Conservation (phyloP, 35 echinoderm and acorn worm genomes). For the Holothuria glaberrima region DNA sequence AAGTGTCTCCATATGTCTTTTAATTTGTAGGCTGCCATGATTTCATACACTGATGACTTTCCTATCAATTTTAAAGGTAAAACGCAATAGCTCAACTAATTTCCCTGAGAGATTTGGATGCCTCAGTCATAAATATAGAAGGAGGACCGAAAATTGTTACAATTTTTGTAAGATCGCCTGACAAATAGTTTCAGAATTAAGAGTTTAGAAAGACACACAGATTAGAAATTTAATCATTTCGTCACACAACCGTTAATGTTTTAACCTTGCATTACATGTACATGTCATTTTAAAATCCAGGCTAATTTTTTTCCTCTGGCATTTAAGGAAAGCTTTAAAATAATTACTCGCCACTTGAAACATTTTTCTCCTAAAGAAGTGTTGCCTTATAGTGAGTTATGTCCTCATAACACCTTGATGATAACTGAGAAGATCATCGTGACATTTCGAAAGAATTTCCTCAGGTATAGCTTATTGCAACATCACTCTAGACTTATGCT, state of each 20-base stretch:
- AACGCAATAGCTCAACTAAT: constrained; percentile 34
- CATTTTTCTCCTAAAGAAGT: background rate
- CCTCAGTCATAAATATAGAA: constrained; percentile 39
- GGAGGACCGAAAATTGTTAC: constrained; percentile 56
- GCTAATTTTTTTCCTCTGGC: constrained; percentile 25
- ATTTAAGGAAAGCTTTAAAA: background rate
- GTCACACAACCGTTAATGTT: constrained; percentile 30
- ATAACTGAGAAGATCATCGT: constrained; percentile 25
- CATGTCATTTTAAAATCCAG: constrained; percentile 4
- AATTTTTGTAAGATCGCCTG: constrained; percentile 48
- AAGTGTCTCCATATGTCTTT: constrained; percentile 50
- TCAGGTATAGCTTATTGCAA: constrained; percentile 24
- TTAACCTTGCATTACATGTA: background rate
- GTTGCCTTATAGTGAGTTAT: constrained; percentile 17
- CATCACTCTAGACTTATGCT: background rate
- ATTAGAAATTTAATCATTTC: constrained; percentile 25
- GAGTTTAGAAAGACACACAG: constrained; percentile 49
- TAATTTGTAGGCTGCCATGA: constrained; percentile 35
- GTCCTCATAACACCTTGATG: constrained; percentile 38
- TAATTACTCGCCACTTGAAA: background rate
- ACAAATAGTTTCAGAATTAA: constrained; percentile 52
- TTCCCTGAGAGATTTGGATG: constrained; percentile 56
- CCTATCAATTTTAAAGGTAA: constrained; percentile 8
- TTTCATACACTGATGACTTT: constrained; percentile 38
- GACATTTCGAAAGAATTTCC: constrained; percentile 1